A percentile compares a stretch with the other conserved stretches of the same genome.
phyloP scores from a whole-genome alignment of 2,113 vertebrate species.

The Scopus umbretta region DNA sequence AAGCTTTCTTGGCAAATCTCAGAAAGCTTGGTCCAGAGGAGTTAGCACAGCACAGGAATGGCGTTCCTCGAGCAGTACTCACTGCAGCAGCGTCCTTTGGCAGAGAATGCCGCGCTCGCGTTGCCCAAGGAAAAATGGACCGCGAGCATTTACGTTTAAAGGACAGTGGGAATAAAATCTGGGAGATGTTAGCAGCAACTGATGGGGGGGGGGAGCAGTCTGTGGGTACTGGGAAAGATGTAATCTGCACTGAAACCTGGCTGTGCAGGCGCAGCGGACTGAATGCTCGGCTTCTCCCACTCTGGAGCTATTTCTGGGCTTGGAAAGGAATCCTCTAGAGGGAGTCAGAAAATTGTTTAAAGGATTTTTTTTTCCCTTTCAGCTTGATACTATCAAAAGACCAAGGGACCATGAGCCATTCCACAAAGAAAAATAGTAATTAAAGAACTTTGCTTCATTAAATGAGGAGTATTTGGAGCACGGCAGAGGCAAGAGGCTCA shows the following conservation, averaged over 20 bases:
- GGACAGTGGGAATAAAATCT: neutral
- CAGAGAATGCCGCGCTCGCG: rapidly evolving
- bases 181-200: neutral
- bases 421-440: neutral
- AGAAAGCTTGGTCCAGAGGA: neutral
- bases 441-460: neutral
- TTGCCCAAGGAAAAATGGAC: neutral
- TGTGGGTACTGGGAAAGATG: neutral
- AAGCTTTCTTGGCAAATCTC: neutral
- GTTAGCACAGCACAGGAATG: rapidly evolving
- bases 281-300: neutral
- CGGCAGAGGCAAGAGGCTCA: neutral
- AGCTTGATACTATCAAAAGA: neutral
- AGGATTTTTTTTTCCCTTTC: neutral
- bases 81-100: rapidly evolving
- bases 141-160: neutral
- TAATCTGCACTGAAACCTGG: neutral
- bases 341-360: slow-evolving; percentile 37
- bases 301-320: neutral
- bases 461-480: neutral
- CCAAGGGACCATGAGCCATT: neutral
- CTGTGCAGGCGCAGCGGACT: neutral
- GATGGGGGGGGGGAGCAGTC: neutral
- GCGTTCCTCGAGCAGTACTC: rapidly evolving
- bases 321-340: slow-evolving; percentile 22